Percentiles rank a stretch among this genome's conserved stretches.
phyloP scores from a whole-genome alignment of 2,797 vertebrate genomes.

The Streptopelia turtur region DNA sequence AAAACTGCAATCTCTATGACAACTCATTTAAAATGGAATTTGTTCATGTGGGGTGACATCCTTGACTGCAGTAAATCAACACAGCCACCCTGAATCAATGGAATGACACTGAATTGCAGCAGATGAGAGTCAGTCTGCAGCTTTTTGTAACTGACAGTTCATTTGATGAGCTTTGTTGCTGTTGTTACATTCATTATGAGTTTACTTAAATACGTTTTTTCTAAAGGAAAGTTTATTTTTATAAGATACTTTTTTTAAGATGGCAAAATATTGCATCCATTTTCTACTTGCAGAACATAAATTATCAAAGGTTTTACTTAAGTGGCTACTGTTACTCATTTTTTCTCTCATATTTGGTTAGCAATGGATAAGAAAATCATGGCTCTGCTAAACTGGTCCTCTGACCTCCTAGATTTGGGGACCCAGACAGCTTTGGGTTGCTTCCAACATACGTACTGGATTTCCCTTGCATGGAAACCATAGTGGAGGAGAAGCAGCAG shows the following conservation, averaged over 20 bases:
- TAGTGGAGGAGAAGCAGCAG: background rate
- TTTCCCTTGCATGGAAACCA: background rate
- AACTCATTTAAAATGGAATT: constrained; percentile 6
- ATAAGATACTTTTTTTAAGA: background rate
- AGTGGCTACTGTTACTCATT: background rate
- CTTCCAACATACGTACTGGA: background rate
- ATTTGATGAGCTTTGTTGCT: background rate
- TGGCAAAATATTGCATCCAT: background rate
- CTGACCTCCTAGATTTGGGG: rapidly evolving
- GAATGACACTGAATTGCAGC: background rate
- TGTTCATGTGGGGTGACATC: background rate
- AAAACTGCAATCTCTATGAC: background rate
- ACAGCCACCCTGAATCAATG: background rate
- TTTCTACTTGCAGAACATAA: background rate
- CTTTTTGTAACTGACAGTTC: background rate
- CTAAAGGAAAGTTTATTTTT: background rate
- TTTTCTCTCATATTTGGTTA: background rate
- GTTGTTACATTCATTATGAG: background rate
- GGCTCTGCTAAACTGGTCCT: background rate
- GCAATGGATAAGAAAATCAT: background rate
- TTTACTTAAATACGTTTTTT: background rate
- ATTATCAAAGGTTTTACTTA: background rate
- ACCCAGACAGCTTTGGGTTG: no score
- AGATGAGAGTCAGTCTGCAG: background rate
- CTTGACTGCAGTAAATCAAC: background rate